These are phyloP conservation scores for Gymnothorax reevesii DNA, from an alignment of 2,797 vertebrate species.

Conservation along the genomic window DNA sequence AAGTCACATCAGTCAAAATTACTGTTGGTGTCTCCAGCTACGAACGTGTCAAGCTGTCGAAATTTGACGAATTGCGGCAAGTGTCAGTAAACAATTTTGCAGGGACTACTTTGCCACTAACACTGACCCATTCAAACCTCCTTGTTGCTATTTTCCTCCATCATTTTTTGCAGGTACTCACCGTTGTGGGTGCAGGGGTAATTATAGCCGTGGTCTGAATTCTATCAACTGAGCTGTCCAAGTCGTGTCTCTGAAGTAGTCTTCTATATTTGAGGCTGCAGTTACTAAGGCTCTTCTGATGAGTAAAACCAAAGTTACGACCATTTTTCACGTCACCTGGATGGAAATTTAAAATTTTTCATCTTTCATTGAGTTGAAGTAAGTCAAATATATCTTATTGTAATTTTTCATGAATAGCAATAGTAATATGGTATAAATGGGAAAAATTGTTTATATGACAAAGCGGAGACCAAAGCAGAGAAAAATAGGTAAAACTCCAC, in stretches of 20 bases:
- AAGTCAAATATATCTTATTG: too few species aligned
- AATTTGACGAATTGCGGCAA: constrained; percentile 21
- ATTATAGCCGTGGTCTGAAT: background rate
- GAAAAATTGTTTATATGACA: background rate
- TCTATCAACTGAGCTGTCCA: background rate
- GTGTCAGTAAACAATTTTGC: constrained; percentile 36
- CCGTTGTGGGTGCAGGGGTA: background rate
- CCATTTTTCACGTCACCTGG: too few species aligned
- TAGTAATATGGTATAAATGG: background rate
- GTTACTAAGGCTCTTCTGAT: background rate
- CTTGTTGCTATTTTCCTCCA: background rate
- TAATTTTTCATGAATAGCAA: background rate
- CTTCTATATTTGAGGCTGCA: background rate
- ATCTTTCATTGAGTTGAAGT: too few species aligned
- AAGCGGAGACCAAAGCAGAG: background rate
- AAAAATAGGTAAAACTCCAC: background rate
- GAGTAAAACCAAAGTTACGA: background rate
- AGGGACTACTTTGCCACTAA: constrained; percentile 20
- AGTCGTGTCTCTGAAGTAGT: background rate
- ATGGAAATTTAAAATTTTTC: too few species aligned
- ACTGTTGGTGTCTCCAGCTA: background rate
- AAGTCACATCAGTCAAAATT: background rate
- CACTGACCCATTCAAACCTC: background rate
- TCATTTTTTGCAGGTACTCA: background rate
- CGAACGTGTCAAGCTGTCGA: background rate